Evolutionary conservation across 2,888 invertebrate species (phyloP).

Genomic region (Apamea crenata): DNA sequence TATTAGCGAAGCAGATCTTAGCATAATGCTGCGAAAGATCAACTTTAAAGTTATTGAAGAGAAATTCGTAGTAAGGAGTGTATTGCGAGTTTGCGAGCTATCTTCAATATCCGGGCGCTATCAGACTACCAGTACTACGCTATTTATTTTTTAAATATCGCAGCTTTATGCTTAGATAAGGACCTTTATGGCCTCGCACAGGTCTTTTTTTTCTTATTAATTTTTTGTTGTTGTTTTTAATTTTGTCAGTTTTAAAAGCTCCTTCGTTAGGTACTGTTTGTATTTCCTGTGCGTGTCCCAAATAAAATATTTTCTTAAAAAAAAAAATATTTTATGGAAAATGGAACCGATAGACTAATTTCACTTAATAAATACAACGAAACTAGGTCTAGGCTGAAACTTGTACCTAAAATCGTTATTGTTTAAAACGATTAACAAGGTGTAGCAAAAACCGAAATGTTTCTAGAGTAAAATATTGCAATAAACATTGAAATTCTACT

Average conservation of each 20-base stretch:
- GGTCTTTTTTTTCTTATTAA: not conserved
- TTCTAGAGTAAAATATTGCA: conserved; percentile 16
- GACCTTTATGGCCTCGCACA: not conserved
- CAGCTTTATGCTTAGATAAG: not conserved
- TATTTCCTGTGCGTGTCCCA: not conserved
- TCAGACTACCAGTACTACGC: not conserved
- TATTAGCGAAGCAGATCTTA: conserved; percentile 12
- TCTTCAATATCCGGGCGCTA: not conserved
- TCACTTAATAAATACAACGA: not conserved
- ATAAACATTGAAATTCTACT: conserved; percentile 13
- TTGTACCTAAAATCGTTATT: conserved; percentile 1
- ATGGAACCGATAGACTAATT: not conserved
- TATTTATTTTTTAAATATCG: not conserved
- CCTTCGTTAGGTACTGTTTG: not conserved
- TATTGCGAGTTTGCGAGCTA: not conserved
- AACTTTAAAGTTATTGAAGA: not conserved
- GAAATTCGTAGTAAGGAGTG: not conserved
- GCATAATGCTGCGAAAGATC: not conserved
- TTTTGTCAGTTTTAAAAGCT: not conserved
- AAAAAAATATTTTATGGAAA: too few species aligned
- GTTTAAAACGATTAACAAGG: not conserved
- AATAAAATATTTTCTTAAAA: not conserved
- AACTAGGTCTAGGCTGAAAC: not conserved
- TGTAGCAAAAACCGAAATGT: conserved; percentile 29
- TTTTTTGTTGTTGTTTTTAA: not conserved